Evolutionary conservation across 2,113 vertebrate species (phyloP).

Genomic region (Psittacula cyanocephala): DNA sequence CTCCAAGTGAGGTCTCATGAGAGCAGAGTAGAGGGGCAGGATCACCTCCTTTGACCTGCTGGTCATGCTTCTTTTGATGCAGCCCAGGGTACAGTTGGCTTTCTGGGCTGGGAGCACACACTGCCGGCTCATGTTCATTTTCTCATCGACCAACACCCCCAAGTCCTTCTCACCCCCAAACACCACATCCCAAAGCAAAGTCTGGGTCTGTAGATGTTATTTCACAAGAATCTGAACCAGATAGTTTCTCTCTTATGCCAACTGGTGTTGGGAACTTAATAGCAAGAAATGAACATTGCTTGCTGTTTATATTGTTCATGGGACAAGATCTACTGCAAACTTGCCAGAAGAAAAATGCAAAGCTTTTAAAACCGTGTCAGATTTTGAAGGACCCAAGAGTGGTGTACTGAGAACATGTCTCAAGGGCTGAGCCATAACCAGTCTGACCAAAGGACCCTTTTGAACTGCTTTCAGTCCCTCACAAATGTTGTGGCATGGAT

Average conservation of each 20-base stretch:
- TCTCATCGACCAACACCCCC: no score
- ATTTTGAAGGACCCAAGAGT: background rate
- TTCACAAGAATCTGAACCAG: background rate
- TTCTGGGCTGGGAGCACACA: no score
- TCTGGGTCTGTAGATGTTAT: background rate
- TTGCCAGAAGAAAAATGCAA: background rate
- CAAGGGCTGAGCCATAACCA: background rate
- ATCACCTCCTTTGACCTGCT: no score
- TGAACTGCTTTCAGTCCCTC: background rate
- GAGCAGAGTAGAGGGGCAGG: no score
- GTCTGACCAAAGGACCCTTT: background rate
- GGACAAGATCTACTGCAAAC: background rate
- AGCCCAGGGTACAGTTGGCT: no score
- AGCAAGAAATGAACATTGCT: background rate
- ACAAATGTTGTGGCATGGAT: background rate
- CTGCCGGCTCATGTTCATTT: no score
- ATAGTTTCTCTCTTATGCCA: background rate
- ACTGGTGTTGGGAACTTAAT: background rate
- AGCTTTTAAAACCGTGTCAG: background rate
- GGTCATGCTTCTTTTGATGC: no score
- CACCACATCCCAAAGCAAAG: rapidly evolving
- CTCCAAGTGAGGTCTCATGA: no score
- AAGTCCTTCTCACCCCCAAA: no score
- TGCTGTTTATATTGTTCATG: background rate
- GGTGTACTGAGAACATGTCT: background rate